Evolutionary conservation across 2,888 invertebrate genomes (phyloP).

Genomic region (Schrankia costaestrigalis): DNA sequence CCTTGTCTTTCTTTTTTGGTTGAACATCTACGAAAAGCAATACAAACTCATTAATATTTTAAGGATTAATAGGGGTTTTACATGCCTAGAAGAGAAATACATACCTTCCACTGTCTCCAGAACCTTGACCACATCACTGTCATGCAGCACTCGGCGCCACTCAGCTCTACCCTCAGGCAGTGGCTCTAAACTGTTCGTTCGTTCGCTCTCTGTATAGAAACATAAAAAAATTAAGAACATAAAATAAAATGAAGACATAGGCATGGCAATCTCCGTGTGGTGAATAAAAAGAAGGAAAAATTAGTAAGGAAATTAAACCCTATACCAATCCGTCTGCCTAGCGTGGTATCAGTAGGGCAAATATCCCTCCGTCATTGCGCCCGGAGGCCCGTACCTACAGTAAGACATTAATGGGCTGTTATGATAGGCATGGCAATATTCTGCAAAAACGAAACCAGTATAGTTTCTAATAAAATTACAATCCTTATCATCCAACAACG

Average conservation of each 20-base stretch:
- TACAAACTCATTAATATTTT: too few relatives aligned
- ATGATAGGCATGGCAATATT: too few relatives aligned
- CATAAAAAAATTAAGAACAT: not conserved
- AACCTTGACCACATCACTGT: constrained; percentile 91
- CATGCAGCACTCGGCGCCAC: constrained; percentile 90
- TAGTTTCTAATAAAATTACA: too few relatives aligned
- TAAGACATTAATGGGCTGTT: too few relatives aligned
- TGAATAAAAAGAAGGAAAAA: too few relatives aligned
- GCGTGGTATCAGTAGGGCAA: too few relatives aligned
- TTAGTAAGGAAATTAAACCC: too few relatives aligned
- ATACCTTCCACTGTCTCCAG: constrained; percentile 93
- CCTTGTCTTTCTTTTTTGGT: constrained; percentile 86
- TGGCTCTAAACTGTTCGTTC: constrained; percentile 84
- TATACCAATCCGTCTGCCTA: too few relatives aligned
- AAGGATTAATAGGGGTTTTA: not conserved
- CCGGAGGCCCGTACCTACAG: too few relatives aligned
- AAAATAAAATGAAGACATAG: not conserved
- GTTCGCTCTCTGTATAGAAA: constrained; percentile 72
- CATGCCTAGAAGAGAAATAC: not conserved
- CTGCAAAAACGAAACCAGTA: too few relatives aligned
- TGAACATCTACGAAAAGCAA: constrained; percentile 88
- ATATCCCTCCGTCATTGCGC: too few relatives aligned
- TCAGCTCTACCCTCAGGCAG: constrained; percentile 87
- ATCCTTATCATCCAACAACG: too few relatives aligned
- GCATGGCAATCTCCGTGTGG: not conserved